Conservation (phyloP, 2,113 vertebrate genomes). For the Propithecus coquereli region DNA sequence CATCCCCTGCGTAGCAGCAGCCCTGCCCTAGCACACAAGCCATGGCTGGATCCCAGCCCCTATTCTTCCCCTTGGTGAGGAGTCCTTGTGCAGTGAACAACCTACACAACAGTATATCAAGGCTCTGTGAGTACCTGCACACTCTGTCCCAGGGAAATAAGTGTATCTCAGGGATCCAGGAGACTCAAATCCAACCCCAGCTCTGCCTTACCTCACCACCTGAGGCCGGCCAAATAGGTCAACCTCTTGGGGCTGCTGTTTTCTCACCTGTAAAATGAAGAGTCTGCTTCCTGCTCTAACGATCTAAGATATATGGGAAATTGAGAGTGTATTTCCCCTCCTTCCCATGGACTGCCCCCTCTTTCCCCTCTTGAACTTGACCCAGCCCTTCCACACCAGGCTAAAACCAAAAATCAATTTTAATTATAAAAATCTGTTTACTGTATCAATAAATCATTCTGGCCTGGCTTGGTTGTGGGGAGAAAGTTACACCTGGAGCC, state of each 20-base stretch:
- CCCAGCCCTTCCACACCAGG: conserved; percentile 68
- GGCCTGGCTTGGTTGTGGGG: neutral
- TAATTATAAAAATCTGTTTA: conserved; percentile 84
- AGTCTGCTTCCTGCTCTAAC: neutral
- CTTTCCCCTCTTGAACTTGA: conserved; percentile 62
- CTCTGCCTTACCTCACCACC: neutral
- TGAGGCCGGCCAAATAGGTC: neutral
- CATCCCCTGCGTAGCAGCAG: neutral
- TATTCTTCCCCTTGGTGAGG: rapidly evolving
- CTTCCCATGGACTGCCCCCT: neutral
- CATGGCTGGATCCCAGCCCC: neutral
- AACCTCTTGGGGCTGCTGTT: neutral
- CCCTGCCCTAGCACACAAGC: neutral
- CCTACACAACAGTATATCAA: neutral
- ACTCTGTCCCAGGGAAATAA: neutral
- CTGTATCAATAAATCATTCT: conserved; percentile 75
- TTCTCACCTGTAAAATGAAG: conserved; percentile 1
- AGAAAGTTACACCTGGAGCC: conserved; percentile 75
- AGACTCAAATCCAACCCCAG: neutral
- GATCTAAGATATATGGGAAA: neutral
- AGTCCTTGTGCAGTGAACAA: neutral
- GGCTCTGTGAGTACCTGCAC: rapidly evolving
- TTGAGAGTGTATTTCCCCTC: neutral
- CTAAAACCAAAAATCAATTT: conserved; percentile 84
- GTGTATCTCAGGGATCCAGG: neutral